phyloP scores from a whole-genome alignment of 1,140 invertebrate genomes.

The Drosophila albomicans region DNA sequence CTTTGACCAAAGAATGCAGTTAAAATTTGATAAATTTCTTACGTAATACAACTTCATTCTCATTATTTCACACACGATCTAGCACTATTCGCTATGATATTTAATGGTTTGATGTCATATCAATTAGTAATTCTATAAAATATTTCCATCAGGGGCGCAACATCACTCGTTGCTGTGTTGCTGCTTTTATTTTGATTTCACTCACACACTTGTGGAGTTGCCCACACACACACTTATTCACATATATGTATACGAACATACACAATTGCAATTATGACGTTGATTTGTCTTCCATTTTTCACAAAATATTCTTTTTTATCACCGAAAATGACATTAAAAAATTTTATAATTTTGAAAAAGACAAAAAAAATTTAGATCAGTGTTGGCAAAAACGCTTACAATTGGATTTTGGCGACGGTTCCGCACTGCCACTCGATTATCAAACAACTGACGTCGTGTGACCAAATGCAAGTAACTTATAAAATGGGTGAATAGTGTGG shows the following conservation, averaged over 20 bases:
- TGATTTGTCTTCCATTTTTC: slow-evolving; percentile 12
- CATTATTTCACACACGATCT: slow-evolving; percentile 57
- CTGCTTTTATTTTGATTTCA: slow-evolving; percentile 76
- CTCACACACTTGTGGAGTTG: slow-evolving; percentile 78
- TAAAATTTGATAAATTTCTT: slow-evolving; percentile 60
- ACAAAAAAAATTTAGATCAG: background rate
- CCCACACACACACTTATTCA: slow-evolving; percentile 16
- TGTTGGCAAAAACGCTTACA: slow-evolving; percentile 16
- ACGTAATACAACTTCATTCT: slow-evolving; percentile 63
- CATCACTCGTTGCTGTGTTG: slow-evolving; percentile 34
- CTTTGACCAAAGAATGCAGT: slow-evolving; percentile 68
- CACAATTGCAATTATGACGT: slow-evolving; percentile 23
- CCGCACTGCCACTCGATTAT: slow-evolving; percentile 50
- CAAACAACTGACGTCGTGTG: slow-evolving; percentile 45
- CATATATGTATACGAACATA: background rate
- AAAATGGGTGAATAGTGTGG: slow-evolving; percentile 20
- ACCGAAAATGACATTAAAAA: slow-evolving; percentile 17
- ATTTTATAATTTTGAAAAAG: background rate
- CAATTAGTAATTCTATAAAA: slow-evolving; percentile 50
- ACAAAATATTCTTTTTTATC: slow-evolving; percentile 12
- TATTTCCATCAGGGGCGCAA: slow-evolving; percentile 73
- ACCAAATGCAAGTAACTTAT: slow-evolving; percentile 26
- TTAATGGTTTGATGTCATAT: slow-evolving; percentile 44
- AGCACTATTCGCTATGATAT: slow-evolving; percentile 21
- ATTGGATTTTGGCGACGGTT: slow-evolving; percentile 47